Base-by-base conservation (phyloP, 2,797 vertebrate genomes). In the Allobates femoralis region DNA sequence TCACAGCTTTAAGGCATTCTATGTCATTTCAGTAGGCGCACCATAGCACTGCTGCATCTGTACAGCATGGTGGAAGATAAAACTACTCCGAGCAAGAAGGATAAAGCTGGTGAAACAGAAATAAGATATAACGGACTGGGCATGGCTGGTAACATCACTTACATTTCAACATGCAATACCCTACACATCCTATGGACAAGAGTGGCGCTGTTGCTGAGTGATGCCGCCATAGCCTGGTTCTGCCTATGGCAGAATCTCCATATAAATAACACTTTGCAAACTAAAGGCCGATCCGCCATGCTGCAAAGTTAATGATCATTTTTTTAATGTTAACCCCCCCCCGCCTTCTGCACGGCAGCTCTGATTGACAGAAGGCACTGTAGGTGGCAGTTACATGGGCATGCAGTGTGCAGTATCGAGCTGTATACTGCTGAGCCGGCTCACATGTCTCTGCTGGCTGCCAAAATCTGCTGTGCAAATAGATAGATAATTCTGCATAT, bases 401-500 rank as follows among this genome's bases (percentile, higher is more conserved):
- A 12, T 50, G 41, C 28, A 4, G 30, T 67, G 66, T 67, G 66
- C 23, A 50, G 23, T 74, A 50, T 74, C 16, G 71, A 50, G 71
- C 71, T 50, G 71, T 15, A 74, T 74, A 74, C 71, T 50, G 71
- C 71, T 74, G 14, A 50, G 23, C 2, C 12, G 21, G 41, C 67
- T 14, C 23, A 50, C 71, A 26, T 23, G 12, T 34, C 37, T 74
- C 23, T 6, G 11, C 71, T 74, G 1, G 14, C 37, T 74, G 71
- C 37, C 23, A 50, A 73, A 74, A 74, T 14, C 71, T 74, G 71
- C 71, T 74, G 71, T 74, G 71, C 71, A 46, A 74, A 50, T 74
- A 50, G n/a, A 50, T 50, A 50, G 71, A 50, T 50, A 50, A 46
- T 50, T 50, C 16, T 74, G 71, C 71, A 74, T 74, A 74, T 46